Evolutionary conservation across 1,140 invertebrate species (phyloP).

Genomic region (Saxidomus purpurata): DNA sequence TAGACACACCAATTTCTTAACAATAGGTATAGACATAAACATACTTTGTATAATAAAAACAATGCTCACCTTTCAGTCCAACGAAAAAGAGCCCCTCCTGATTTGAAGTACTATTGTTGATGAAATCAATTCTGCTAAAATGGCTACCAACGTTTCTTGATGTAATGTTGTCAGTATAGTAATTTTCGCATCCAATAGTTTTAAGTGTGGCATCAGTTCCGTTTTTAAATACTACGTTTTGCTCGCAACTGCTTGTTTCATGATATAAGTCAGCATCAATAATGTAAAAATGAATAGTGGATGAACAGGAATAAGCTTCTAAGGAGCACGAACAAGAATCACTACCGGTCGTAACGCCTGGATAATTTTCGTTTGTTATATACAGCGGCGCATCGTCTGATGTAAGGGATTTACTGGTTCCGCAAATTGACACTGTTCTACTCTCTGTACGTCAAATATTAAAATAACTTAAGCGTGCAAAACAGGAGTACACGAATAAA

Average conservation of each 20-base stretch:
- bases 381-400: neutral
- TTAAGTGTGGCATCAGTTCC: neutral
- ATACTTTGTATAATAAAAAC: too few relatives aligned
- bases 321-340: neutral
- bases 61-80: neutral
- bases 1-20: too few relatives aligned
- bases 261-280: neutral
- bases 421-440: neutral
- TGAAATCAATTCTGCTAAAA: neutral
- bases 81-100: neutral
- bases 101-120: neutral
- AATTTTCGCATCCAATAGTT: neutral
- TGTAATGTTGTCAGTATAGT: neutral
- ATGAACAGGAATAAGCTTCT: neutral
- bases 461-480: too few relatives aligned
- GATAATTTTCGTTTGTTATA: neutral
- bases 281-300: neutral
- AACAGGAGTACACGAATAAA: too few relatives aligned
- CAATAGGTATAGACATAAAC: too few relatives aligned
- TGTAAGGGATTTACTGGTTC: neutral
- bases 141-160: neutral
- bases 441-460: too few relatives aligned
- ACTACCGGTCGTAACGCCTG: neutral
- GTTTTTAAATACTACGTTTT: neutral
- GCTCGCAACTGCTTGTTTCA: neutral